phyloP scores from a whole-genome alignment of 2,797 vertebrate species.

The Tympanoctomys barrerae region DNA sequence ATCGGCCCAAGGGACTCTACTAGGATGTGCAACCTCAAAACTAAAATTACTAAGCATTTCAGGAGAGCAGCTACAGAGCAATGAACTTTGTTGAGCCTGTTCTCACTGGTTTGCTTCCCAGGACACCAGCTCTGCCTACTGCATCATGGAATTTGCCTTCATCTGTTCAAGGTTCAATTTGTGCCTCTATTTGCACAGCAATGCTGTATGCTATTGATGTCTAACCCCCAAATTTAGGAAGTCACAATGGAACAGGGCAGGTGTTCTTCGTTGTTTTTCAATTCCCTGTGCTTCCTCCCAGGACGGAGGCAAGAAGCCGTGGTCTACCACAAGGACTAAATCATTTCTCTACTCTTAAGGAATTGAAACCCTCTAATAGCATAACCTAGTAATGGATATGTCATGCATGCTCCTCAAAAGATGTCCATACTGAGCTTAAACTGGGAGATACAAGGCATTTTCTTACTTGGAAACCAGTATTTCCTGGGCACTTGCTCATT shows the following conservation, averaged over 20 bases:
- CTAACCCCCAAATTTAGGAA: background rate
- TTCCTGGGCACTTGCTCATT: background rate
- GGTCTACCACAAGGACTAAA: background rate
- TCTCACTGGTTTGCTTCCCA: background rate
- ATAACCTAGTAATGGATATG: background rate
- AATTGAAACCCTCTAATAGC: conserved; percentile 7
- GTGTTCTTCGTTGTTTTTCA: background rate
- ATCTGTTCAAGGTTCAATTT: background rate
- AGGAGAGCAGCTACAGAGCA: background rate
- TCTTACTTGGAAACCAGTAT: background rate
- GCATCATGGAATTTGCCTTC: background rate
- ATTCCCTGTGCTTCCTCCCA: conserved; percentile 15
- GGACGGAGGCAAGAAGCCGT: background rate
- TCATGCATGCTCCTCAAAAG: background rate
- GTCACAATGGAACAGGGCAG: background rate
- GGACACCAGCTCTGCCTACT: background rate
- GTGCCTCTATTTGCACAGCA: background rate
- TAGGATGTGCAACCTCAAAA: background rate
- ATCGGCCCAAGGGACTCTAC: background rate
- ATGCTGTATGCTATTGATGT: too few species aligned
- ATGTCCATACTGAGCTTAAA: background rate
- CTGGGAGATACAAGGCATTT: background rate
- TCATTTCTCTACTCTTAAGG: background rate
- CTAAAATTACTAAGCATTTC: background rate
- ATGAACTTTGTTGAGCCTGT: background rate